These are phyloP conservation scores for Balanococcus diminutus DNA, from an alignment of 2,888 invertebrate species.

Conservation along the genomic window DNA sequence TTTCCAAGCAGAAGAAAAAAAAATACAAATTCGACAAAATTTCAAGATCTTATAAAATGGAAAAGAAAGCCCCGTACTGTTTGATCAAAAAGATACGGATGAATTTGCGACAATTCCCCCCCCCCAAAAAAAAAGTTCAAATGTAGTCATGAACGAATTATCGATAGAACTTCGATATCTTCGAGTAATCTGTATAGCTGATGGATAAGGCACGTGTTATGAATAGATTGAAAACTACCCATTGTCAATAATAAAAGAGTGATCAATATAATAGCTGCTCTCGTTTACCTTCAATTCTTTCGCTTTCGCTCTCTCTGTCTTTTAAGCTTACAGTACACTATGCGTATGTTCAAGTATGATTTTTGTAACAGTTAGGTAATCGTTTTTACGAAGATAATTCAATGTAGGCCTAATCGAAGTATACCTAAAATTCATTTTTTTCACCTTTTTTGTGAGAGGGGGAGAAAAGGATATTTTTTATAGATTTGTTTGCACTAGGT, in stretches of 20 bases:
- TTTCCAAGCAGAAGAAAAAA: not conserved
- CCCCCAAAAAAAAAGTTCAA: not conserved
- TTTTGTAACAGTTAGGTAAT: too few species aligned
- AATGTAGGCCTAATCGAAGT: too few species aligned
- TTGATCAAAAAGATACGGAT: not conserved
- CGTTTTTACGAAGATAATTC: too few species aligned
- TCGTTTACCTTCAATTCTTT: not conserved
- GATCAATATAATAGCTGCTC: not conserved
- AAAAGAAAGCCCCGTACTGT: not conserved
- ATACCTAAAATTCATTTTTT: too few species aligned
- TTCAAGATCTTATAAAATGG: not conserved
- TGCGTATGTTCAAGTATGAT: not conserved
- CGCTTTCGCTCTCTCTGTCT: not conserved
- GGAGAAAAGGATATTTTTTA: too few species aligned
- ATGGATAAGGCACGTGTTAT: conserved; percentile 6
- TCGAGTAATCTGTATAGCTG: not conserved
- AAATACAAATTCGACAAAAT: not conserved
- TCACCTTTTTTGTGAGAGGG: too few species aligned
- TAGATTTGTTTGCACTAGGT: too few species aligned
- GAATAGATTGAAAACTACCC: not conserved
- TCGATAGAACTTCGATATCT: not conserved
- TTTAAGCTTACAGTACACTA: not conserved
- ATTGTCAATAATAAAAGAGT: not conserved
- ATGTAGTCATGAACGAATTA: not conserved
- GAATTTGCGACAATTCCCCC: not conserved